Conservation (phyloP, 1,140 invertebrate genomes). For the Dendroctonus ponderosae region DNA sequence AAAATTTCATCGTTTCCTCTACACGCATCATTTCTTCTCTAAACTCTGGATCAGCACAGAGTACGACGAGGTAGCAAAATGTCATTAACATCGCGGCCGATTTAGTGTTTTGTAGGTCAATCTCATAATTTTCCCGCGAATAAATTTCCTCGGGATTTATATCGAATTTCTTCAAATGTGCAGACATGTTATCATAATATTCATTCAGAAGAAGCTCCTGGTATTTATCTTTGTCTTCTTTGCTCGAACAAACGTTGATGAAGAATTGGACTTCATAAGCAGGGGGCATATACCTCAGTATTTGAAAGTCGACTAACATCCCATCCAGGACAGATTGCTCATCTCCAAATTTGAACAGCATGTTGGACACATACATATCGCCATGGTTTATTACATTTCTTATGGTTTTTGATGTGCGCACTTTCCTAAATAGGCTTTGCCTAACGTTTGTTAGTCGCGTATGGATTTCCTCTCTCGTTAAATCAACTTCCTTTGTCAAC, state of each 20-base stretch:
- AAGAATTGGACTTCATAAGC: constrained; percentile 53
- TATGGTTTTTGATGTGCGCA: constrained; percentile 13
- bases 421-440: constrained; percentile 1
- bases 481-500: constrained; percentile 1
- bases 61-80: neutral
- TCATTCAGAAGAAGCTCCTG: constrained; percentile 44
- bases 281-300: constrained; percentile 54
- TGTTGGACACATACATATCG: constrained; percentile 52
- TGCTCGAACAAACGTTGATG: constrained; percentile 47
- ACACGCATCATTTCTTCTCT: constrained; percentile 12
- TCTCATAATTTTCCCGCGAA: constrained; percentile 5
- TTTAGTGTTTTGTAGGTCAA: constrained; percentile 3
- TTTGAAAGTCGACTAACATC: constrained; percentile 57
- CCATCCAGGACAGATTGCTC: constrained; percentile 48
- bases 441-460: neutral
- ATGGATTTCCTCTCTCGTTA: constrained; percentile 6
- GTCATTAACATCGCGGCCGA: constrained; percentile 2
- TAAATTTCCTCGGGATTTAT: constrained; percentile 11
- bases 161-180: constrained; percentile 10
- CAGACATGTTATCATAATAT: constrained; percentile 44
- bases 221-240: constrained; percentile 46
- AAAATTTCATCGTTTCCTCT: constrained; percentile 16
- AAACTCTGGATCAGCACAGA: constrained; percentile 11
- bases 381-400: constrained; percentile 51
- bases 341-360: constrained; percentile 53